Evolutionary conservation across 2,888 invertebrate genomes (phyloP).

Genomic region (Nomada fucata): DNA sequence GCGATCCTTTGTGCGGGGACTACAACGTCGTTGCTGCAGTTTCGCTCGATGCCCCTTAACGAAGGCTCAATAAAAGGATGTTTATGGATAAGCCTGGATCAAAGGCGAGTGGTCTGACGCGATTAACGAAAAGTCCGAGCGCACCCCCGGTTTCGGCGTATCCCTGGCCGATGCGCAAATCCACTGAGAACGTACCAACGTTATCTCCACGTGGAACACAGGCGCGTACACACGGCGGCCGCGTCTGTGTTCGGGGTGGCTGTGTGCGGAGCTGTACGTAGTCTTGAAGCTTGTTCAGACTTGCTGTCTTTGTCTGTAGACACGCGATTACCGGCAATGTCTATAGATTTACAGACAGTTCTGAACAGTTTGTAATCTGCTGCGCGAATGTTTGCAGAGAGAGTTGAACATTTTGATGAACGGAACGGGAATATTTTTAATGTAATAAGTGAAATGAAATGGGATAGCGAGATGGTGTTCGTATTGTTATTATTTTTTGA

Average conservation of each 20-base stretch:
- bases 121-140: conserved; percentile 75
- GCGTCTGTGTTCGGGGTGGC: neutral
- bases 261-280: neutral
- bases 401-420: conserved; percentile 1
- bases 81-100: conserved; percentile 75
- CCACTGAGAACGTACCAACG: conserved; percentile 51
- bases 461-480: too few relatives aligned
- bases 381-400: neutral
- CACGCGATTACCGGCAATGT: too few relatives aligned
- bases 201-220: conserved; percentile 32
- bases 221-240: neutral
- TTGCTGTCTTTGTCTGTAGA: too few relatives aligned
- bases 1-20: conserved; percentile 53
- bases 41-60: conserved; percentile 65
- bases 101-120: conserved; percentile 78
- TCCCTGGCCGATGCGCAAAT: conserved; percentile 43
- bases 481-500: too few relatives aligned
- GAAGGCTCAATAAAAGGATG: conserved; percentile 78
- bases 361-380: too few relatives aligned
- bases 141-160: conserved; percentile 34
- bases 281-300: neutral
- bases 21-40: conserved; percentile 51
- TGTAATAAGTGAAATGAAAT: too few relatives aligned
- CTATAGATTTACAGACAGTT: too few relatives aligned
- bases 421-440: too few relatives aligned